Evolutionary conservation across 2,797 vertebrate species (phyloP).

Genomic region (Diceros bicornis): DNA sequence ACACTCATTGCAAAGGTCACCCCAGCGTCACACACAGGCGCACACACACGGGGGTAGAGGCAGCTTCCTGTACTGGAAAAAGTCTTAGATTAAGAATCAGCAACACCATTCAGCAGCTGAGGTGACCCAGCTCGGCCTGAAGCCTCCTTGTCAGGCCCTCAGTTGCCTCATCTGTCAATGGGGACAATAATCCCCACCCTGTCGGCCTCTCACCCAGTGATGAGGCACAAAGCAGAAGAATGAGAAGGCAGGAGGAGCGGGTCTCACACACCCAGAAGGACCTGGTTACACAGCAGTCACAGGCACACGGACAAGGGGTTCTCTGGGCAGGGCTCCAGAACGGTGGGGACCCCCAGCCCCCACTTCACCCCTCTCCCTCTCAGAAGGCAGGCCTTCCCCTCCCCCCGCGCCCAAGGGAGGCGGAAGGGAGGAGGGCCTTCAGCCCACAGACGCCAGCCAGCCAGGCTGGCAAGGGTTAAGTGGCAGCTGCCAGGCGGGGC

Average conservation of each 20-base stretch:
- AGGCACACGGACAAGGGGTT: neutral
- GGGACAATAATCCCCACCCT: slow-evolving; percentile 34
- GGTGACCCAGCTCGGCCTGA: slow-evolving; percentile 42
- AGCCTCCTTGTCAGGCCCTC: slow-evolving; percentile 16
- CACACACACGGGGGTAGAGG: neutral
- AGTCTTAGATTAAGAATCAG: neutral
- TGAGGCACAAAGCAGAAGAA: neutral
- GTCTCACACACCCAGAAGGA: neutral
- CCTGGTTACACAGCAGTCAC: neutral
- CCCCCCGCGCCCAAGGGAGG: neutral
- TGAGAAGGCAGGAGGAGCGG: neutral
- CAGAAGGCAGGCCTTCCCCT: neutral
- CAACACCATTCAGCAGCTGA: neutral
- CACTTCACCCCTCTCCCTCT: neutral
- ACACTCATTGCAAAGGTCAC: neutral
- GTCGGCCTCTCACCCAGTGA: neutral
- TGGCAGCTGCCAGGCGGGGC: slow-evolving; percentile 83
- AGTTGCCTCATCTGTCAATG: slow-evolving; percentile 66
- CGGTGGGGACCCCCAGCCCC: neutral
- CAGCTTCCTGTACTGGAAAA: neutral
- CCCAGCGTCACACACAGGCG: neutral
- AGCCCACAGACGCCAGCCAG: slow-evolving; percentile 63
- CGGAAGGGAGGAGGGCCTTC: slow-evolving; percentile 73
- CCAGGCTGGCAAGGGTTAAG: slow-evolving; percentile 83
- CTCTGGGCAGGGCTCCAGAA: neutral